A percentile compares a stretch with the other conserved stretches of the same genome.
phyloP scores from a whole-genome alignment of 2,113 vertebrate species.

The Heteronetta atricapilla region DNA sequence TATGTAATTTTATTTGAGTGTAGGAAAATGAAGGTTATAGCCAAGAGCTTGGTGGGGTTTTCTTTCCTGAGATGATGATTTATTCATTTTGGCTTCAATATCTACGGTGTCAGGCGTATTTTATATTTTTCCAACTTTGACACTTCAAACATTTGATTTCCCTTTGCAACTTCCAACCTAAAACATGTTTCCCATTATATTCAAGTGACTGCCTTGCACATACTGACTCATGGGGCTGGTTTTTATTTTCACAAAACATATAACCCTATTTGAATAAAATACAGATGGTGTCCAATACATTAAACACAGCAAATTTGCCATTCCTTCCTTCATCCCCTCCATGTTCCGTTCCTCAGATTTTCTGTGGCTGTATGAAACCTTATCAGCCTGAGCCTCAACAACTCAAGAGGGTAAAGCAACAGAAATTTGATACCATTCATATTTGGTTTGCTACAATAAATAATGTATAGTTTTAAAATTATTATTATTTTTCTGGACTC shows the following conservation, averaged over 20 bases:
- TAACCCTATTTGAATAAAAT: conserved; percentile 79
- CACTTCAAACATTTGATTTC: conserved; percentile 79
- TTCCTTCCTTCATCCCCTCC: conserved; percentile 53
- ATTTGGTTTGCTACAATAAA: not conserved
- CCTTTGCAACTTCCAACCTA: conserved; percentile 76
- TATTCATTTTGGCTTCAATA: conserved; percentile 77
- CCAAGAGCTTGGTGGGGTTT: conserved; percentile 77
- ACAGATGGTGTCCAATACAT: conserved; percentile 75
- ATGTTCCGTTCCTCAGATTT: conserved; percentile 13
- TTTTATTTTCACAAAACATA: conserved; percentile 79
- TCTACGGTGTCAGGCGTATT: conserved; percentile 74
- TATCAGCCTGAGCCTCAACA: conserved; percentile 42
- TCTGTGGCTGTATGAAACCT: conserved; percentile 55
- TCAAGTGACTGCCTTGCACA: conserved; percentile 71
- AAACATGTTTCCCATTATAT: conserved; percentile 79
- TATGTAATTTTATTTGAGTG: conserved; percentile 75
- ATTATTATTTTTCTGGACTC: not conserved
- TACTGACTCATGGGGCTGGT: conserved; percentile 73
- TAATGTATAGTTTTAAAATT: not conserved
- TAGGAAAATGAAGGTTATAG: conserved; percentile 76
- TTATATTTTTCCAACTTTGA: conserved; percentile 76
- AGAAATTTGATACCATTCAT: conserved; percentile 34
- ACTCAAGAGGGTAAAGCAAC: conserved; percentile 3
- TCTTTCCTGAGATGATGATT: conserved; percentile 78
- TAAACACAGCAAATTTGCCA: conserved; percentile 70